Evolutionary conservation across 2,888 invertebrate genomes (phyloP).

Genomic region (Thecophora atra): DNA sequence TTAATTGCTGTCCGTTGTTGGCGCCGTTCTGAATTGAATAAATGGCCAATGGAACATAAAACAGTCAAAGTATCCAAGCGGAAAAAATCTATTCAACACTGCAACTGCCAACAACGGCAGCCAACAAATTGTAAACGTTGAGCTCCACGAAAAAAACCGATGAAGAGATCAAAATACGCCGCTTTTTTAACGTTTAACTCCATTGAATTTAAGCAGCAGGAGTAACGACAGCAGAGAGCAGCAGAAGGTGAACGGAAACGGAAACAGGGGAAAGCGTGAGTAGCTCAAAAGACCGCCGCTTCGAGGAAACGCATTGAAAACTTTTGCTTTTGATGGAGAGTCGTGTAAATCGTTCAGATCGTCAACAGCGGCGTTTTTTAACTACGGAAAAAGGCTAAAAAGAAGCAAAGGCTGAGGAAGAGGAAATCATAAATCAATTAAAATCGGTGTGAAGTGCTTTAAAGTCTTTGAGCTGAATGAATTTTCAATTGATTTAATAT

Average conservation of each 20-base stretch:
- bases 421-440: too few relatives aligned
- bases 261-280: neutral
- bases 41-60: neutral
- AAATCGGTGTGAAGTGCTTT: too few relatives aligned
- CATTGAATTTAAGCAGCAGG: neutral
- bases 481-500: too few relatives aligned
- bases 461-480: too few relatives aligned
- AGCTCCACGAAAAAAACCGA: neutral
- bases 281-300: neutral
- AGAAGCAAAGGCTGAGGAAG: neutral
- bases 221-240: neutral
- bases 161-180: constrained; percentile 43
- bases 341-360: constrained; percentile 17
- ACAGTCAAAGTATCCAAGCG: neutral
- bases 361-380: neutral
- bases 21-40: neutral
- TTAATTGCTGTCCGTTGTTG: constrained; percentile 9
- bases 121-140: neutral
- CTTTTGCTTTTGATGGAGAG: constrained; percentile 29
- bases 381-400: neutral
- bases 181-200: constrained; percentile 49
- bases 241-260: neutral
- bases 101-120: neutral
- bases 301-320: neutral
- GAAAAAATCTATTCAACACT: too few relatives aligned